A percentile compares a stretch with the other conserved stretches of the same genome.
Conservation (phyloP, 53 echinoderm and acorn worm species). For the Echinometra lucunter region DNA sequence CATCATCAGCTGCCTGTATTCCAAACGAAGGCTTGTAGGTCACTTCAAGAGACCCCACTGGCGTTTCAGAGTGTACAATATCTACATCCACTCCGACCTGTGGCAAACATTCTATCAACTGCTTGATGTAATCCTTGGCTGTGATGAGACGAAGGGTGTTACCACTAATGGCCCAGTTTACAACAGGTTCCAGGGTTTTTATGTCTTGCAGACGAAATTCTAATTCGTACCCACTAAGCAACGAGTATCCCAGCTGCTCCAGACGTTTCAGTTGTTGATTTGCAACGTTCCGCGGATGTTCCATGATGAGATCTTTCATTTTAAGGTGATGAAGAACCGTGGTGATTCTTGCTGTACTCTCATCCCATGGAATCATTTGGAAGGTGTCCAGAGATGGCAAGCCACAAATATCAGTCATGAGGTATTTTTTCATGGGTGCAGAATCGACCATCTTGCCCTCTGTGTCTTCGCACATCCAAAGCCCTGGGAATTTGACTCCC, state of each 20-base stretch:
- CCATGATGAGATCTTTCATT: neutral
- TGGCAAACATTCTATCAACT: constrained; percentile 3
- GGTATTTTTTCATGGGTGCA: neutral
- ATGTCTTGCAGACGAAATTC: neutral
- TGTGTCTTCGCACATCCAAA: neutral
- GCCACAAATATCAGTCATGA: neutral
- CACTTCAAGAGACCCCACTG: neutral
- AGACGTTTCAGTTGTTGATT: neutral
- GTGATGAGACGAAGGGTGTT: neutral
- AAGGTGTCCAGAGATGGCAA: neutral
- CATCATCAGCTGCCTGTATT: constrained; percentile 76
- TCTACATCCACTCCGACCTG: neutral
- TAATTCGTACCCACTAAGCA: neutral
- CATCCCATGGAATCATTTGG: neutral
- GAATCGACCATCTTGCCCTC: neutral
- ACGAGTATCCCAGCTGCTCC: neutral
- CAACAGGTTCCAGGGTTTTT: neutral
- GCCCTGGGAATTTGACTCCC: neutral
- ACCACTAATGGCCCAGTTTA: neutral
- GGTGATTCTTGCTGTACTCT: neutral
- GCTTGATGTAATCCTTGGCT: neutral
- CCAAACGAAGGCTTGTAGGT: constrained; percentile 76
- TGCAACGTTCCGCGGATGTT: neutral
- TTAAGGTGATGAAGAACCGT: neutral
- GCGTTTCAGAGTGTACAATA: neutral